Base-by-base conservation (phyloP, 1,140 invertebrate genomes). In the Phenacoccus solenopsis region DNA sequence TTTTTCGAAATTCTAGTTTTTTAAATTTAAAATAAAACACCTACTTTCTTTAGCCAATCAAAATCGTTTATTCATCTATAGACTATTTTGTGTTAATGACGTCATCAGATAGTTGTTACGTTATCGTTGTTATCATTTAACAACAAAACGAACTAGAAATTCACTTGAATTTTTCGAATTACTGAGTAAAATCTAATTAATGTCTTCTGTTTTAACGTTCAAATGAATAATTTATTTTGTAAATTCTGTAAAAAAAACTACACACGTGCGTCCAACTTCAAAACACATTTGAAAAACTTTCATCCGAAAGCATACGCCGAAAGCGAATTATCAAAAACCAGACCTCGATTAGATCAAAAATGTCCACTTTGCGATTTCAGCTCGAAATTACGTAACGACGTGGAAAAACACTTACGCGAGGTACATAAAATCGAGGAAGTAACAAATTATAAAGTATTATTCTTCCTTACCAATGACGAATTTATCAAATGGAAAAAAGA, bases 231-330 rank as follows among this genome's bases (percentile, higher is more conserved):
- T 64, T 22, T 64, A 20, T 64, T 24, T 64, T 64, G 59, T 20
- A 64, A 25, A 27, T 24, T 64, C 2, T 64, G 59, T 64, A 64
- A 64, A 64, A 64, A 64, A 16, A 25, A 64, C 20, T 64, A 25
- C 59, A 24, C 59, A 13, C 21, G 59, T 4, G 4, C 20, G 3
- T 64, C 22, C 25, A 64, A 64, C 25, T 27, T 64, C 22, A 64
- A 64, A 25, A 10, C 25, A 16, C 59, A 64, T 22, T 3, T 64
- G 25, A 64, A 24, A 25, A 64, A 64, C 10, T 64, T 64, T 20
- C 59, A 64, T 25, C 59, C 59, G 5, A 27, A 64, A 64, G 5
- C 25, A 24, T 27, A 24, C 9, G 25, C 22, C 16, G 22, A 64
- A 64, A 24, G 25, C 25, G 22, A 64, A 16, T 24, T 64, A 25